Evolutionary conservation across 2,888 invertebrate species (phyloP), one percentile per base, ranked within the genome.

Genomic region (Fragum whitleyi): DNA sequence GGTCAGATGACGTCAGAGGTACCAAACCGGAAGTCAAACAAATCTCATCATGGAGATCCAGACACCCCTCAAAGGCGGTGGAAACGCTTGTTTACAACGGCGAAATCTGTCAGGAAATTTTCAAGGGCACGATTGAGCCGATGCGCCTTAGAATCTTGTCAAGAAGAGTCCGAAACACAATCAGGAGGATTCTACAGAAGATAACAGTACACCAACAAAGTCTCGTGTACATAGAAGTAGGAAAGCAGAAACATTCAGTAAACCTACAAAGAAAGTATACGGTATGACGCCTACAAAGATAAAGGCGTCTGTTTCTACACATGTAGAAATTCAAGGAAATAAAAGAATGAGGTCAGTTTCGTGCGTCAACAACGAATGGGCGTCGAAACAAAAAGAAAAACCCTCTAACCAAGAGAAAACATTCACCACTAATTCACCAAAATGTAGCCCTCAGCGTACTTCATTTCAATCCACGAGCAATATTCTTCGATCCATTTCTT

Each of bases 351-450:
- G 77, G 32, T 72, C 77, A 23, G 47, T 72, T 11, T 77, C 77
- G 1, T 77, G 77, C 36, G 42, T 77, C 21, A 72, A 55, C 57
- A 77, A 77, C 53, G 57, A 42, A n/a, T 77, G 72, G 71, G 21
- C 65, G 55, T n/a, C 47, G 67, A 29, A 19, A n/a, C 0, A 28
- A 42, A 21, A 47, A 32, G 11, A 23, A 71, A 0, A 51, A 32
- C 19, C 9, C 14, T 2, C 26, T 23, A n/a, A n/a, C n/a, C 11
- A 47, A 28, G 14, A 51, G 65, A n/a, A 70, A 39, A 39, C 6
- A n/a, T n/a, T n/a, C n/a, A n/a, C n/a, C n/a, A n/a, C n/a, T n/a
- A n/a, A n/a, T n/a, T n/a, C n/a, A 47, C 47, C 5, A 14, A n/a
- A 5, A 47, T 9, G 47, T 47, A 47, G 47, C 47, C 14, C 57